phyloP scores from a whole-genome alignment of 30 jellyfish, hydroid and myxozoan genomes.

The Aurelia sp. region DNA sequence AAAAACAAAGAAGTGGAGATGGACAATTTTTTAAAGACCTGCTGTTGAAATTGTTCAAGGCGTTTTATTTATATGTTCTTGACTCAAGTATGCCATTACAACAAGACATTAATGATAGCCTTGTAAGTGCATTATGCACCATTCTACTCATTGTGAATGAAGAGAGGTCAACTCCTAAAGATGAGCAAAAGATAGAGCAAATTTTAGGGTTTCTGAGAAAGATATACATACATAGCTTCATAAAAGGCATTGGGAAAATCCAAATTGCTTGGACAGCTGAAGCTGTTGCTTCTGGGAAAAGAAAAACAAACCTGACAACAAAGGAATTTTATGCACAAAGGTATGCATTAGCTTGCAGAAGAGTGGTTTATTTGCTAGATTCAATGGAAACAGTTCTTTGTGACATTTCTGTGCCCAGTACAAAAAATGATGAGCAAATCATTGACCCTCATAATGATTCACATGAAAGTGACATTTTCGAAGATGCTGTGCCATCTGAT shows the following conservation, averaged over 20 bases:
- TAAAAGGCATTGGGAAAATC: constrained; percentile 19
- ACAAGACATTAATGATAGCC: constrained; percentile 4
- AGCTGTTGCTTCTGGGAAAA: not conserved
- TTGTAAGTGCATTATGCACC: constrained; percentile 43
- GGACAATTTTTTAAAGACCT: constrained; percentile 37
- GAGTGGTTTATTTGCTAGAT: constrained; percentile 3
- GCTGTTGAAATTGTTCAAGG: constrained; percentile 20
- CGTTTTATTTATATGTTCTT: constrained; percentile 30
- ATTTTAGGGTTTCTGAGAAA: constrained; percentile 5
- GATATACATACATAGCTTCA: not conserved
- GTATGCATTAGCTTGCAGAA: constrained; percentile 18
- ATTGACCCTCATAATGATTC: not conserved
- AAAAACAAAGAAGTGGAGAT: constrained; percentile 37
- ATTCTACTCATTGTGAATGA: constrained; percentile 8
- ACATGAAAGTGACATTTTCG: constrained; percentile 16
- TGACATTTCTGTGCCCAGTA: not conserved
- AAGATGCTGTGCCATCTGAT: no score
- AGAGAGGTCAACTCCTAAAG: not conserved
- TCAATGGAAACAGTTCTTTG: constrained; percentile 21
- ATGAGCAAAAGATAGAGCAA: constrained; percentile 8
- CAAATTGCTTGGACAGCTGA: constrained; percentile 44
- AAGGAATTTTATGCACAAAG: constrained; percentile 15
- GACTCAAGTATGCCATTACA: constrained; percentile 24
- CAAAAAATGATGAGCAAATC: not conserved
- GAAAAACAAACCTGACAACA: not conserved